Base-by-base conservation (phyloP, 2,888 invertebrate genomes). In the Athrips mouffetella region DNA sequence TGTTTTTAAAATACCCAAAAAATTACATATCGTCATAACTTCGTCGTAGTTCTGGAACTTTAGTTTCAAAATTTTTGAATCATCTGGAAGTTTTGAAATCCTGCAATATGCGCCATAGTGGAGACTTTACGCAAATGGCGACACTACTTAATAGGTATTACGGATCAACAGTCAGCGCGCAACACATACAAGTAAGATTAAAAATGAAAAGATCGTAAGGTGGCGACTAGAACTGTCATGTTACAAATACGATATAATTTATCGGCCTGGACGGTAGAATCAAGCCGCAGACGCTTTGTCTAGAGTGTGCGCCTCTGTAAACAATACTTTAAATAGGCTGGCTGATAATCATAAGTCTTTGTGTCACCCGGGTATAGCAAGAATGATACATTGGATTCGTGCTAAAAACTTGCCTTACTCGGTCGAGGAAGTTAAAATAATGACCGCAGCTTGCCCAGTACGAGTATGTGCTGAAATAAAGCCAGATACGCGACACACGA, bases 171-270 rank as follows among this genome's bases (percentile, higher is more conserved):
- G n/a, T n/a, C n/a, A n/a, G n/a, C n/a, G n/a, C n/a, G n/a, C n/a
- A 15, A 42, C 35, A 1, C 54, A 52, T 21, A 16, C 39, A 0
- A 39, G 46, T 15, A 55, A 57, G 47, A 55, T 57, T 10, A 56
- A 58, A 25, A 56, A 58, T 42, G 53, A 54, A 4, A 59, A 55
- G 15, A 51, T 54, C 16, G 35, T 52, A 33, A 33, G 57, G 18
- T 55, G 55, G 55, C 47, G 59, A 6, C 41, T 58, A 15, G 55
- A 59, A 39, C 45, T 59, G 5, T 47, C 59, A 1, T 44, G 44
- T 16, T 62, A 48, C 16, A 55, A 53, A 18, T 59, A 54, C 21
- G 58, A 59, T 20, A 55, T 59, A n/a, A 49, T 55, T 20, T 60
- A 60, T 27, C 33, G 54, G 20, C 59, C 57, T 1, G 56, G 59